Base-by-base conservation (phyloP, 1,140 invertebrate species). In the Papilio polytes region DNA sequence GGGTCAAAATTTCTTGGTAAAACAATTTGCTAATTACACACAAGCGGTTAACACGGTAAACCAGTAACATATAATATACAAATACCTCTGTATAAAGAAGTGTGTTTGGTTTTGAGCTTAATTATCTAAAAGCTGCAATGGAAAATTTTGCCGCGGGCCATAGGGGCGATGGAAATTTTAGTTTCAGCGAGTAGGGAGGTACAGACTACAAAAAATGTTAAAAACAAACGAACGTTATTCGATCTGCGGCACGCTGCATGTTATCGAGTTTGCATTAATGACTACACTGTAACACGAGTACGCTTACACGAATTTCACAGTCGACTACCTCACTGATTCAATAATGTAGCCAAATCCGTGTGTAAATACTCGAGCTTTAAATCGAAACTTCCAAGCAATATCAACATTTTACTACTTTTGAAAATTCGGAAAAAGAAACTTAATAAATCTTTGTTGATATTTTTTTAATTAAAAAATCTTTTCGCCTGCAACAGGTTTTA, bases 211-310 rank as follows among this genome's bases (percentile, higher is more conserved):
- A 31, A 15, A 36, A 70, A 26, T 31, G 22, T 31, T 31, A 70
- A 70, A 66, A 70, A 70, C 63, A 26, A 70, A 3, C 22, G 8
- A 36, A 15, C 13, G 22, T 31, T 20, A 70, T 70, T 70, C 26
- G 63, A 31, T 70, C 26, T 36, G 9, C 59, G 63, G 63, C 22
- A 26, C 13, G 26, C 26, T 63, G 20, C 22, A 31, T 70, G 26
- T 70, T 18, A 70, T 36, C 26, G 63, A 70, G 63, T 70, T 70
- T 70, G 26, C 26, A 15, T 70, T 70, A 70, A 70, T 70, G 63
- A 31, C 63, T 70, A 26, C 26, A 70, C 22, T 63, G 59, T 70
- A 70, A 70, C 63, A 31, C 63, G 26, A 70, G 1, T 70, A 70
- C 63, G 63, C 63, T 70, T 70, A 12, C 2, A 70, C 26, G 26